These are phyloP conservation scores for Globia sparganii DNA, from an alignment of 2,888 invertebrate species.

Conservation along the genomic window DNA sequence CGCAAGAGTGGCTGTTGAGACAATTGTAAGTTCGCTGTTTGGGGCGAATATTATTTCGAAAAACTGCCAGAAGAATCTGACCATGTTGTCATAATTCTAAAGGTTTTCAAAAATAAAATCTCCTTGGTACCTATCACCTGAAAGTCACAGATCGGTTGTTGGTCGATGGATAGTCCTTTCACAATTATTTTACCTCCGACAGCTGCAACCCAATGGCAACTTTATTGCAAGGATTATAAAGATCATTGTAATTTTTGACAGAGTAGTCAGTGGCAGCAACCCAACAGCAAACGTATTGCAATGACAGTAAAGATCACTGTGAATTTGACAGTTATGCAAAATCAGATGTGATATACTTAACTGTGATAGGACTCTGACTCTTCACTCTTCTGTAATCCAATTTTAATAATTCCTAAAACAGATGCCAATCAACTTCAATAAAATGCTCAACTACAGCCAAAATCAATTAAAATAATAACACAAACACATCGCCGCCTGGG, in stretches of 20 bases:
- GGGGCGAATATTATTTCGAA: background rate
- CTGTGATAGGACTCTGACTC: no score
- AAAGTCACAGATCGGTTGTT: background rate
- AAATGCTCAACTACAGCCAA: constrained; percentile 5
- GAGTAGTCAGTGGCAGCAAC: background rate
- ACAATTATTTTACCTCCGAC: background rate
- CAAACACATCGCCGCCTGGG: constrained; percentile 54
- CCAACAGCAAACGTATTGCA: background rate
- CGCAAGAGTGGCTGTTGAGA: background rate
- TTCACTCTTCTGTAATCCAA: background rate
- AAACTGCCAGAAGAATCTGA: background rate
- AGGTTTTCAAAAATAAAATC: background rate
- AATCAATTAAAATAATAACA: constrained; percentile 67
- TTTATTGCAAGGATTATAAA: background rate
- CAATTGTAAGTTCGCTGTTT: background rate
- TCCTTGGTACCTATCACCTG: background rate
- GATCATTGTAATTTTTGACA: background rate
- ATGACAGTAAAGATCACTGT: background rate
- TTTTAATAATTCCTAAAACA: background rate
- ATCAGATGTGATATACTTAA: no score
- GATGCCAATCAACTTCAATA: constrained; percentile 16
- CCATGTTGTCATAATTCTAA: background rate
- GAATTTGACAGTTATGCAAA: background rate
- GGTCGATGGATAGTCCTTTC: background rate
- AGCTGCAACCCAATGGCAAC: background rate